phyloP scores from a whole-genome alignment of 1,140 invertebrate species.

The Hydropsyche tenuis region DNA sequence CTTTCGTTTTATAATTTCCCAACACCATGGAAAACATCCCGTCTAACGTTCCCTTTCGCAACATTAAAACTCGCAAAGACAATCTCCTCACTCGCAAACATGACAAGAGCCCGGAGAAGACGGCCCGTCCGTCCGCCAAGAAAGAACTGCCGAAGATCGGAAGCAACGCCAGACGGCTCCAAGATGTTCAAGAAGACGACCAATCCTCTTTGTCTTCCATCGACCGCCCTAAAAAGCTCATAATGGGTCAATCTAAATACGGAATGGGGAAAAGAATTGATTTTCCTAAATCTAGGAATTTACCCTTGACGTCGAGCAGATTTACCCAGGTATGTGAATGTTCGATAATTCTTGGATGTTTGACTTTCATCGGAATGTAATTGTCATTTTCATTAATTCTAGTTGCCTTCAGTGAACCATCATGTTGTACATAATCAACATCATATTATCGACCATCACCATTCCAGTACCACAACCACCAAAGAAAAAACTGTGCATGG shows the following conservation, averaged over 20 bases:
- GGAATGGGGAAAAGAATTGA: constrained; percentile 59
- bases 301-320: constrained; percentile 59
- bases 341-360: constrained; percentile 18
- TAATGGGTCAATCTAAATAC: constrained; percentile 58
- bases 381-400: constrained; percentile 37
- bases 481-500: constrained; percentile 63
- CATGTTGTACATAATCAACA: constrained; percentile 58
- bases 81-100: constrained; percentile 56
- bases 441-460: constrained; percentile 59
- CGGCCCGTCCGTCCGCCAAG: constrained; percentile 32
- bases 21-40: constrained; percentile 61
- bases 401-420: constrained; percentile 61
- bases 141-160: constrained; percentile 48
- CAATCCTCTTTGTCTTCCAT: constrained; percentile 57
- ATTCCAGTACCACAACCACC: constrained; percentile 53
- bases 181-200: constrained; percentile 55
- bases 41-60: constrained; percentile 58
- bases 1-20: background rate
- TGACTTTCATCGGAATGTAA: background rate
- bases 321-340: constrained; percentile 58
- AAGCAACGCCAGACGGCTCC: constrained; percentile 53
- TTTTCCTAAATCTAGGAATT: constrained; percentile 59
- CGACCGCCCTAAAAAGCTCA: constrained; percentile 61
- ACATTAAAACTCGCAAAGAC: constrained; percentile 52
- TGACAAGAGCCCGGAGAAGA: constrained; percentile 62